Conservation (phyloP, 1,140 invertebrate genomes). For the Cylas formicarius region DNA sequence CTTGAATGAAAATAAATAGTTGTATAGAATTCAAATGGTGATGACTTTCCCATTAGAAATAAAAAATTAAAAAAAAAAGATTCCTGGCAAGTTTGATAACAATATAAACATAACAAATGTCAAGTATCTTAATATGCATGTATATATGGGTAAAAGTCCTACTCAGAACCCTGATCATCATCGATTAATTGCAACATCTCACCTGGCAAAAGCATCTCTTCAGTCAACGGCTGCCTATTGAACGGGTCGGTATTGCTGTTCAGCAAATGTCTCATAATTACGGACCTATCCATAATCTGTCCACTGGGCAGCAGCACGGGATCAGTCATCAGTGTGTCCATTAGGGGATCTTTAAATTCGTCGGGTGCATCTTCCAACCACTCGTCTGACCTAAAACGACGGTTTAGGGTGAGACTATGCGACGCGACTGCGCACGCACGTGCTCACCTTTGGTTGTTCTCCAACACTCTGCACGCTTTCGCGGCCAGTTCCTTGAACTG, state of each 20-base stretch:
- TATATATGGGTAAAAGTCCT: too few species aligned
- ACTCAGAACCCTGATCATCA: too few species aligned
- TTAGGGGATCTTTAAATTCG: constrained; percentile 93
- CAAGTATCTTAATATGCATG: too few species aligned
- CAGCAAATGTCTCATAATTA: constrained; percentile 88
- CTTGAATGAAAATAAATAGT: too few species aligned
- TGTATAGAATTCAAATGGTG: neutral
- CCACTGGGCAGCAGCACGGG: constrained; percentile 91
- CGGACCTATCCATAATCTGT: constrained; percentile 89
- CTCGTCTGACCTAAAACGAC: constrained; percentile 55
- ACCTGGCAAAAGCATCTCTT: constrained; percentile 79
- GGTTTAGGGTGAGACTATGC: constrained; percentile 64
- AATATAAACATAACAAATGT: neutral
- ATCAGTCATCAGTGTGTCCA: constrained; percentile 97
- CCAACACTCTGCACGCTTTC: constrained; percentile 68
- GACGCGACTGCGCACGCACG: constrained; percentile 68
- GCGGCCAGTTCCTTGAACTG: constrained; percentile 73
- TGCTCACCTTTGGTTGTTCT: constrained; percentile 66
- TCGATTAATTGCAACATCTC: too few species aligned
- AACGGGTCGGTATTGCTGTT: constrained; percentile 97
- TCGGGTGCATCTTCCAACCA: constrained; percentile 95
- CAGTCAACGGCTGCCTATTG: constrained; percentile 85
- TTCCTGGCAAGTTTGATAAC: neutral
- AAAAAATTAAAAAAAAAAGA: constrained; percentile 5
- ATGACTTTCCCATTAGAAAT: neutral